A percentile compares a stretch with the other conserved stretches of the same genome.
Evolutionary conservation across 2,797 vertebrate species (phyloP).

Genomic region (Xiphorhynchus erythropygius): DNA sequence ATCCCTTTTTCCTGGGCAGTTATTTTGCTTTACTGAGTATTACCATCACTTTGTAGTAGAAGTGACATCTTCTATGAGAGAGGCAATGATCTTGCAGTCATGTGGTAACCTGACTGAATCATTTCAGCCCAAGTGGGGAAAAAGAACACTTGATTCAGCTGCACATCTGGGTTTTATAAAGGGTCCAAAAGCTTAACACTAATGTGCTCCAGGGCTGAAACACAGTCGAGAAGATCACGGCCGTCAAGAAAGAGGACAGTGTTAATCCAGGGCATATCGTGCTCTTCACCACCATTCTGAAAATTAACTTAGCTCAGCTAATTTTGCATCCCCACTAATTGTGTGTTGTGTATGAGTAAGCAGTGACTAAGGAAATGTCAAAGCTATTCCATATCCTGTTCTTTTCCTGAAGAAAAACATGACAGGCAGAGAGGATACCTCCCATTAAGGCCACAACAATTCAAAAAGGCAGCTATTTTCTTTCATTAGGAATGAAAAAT

Average conservation of each 20-base stretch:
- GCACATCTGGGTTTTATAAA: conserved; percentile 58
- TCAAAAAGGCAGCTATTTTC: conserved; percentile 25
- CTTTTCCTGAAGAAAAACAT: conserved; percentile 66
- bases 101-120: conserved; percentile 51
- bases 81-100: not conserved
- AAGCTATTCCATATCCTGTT: conserved; percentile 66
- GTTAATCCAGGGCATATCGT: conserved; percentile 45
- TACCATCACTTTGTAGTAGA: not conserved
- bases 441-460: conserved; percentile 57
- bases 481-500: conserved; percentile 1
- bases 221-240: conserved; percentile 5
- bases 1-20: not conserved
- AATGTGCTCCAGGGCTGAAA: conserved; percentile 1
- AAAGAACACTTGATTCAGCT: conserved; percentile 18
- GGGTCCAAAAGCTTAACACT: conserved; percentile 17
- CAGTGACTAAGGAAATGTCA: conserved; percentile 69
- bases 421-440: conserved; percentile 52
- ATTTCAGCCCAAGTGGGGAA: not conserved
- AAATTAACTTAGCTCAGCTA: conserved; percentile 70
- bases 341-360: conserved; percentile 68
- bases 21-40: not conserved
- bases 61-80: conserved; percentile 3
- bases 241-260: conserved; percentile 20
- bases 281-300: conserved; percentile 43
- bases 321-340: conserved; percentile 70